A percentile compares a stretch with the other conserved stretches of the same genome.
Conservation (phyloP, 2,888 invertebrate genomes). For the Yponomeuta plumbellus region DNA sequence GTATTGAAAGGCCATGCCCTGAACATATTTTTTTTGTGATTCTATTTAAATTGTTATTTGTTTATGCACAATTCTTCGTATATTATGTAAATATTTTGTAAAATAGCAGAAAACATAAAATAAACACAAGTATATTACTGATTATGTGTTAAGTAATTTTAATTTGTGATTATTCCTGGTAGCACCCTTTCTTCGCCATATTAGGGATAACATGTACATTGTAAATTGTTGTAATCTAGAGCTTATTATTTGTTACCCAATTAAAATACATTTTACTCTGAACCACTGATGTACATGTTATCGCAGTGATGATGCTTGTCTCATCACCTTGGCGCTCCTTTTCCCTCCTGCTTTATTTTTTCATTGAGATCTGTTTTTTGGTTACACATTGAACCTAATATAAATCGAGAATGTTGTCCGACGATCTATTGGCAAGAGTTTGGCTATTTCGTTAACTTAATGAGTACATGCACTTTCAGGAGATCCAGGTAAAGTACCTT, state of each 20-base stretch:
- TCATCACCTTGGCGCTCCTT: slow-evolving; percentile 58
- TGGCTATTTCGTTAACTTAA: neutral
- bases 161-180: slow-evolving; percentile 77
- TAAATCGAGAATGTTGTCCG: neutral
- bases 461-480: neutral
- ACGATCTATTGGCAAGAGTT: neutral
- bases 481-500: neutral
- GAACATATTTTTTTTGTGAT: slow-evolving; percentile 72
- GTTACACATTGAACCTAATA: neutral
- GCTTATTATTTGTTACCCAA: neutral
- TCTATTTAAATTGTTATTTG: slow-evolving; percentile 77
- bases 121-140: slow-evolving; percentile 78
- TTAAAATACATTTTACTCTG: neutral
- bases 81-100: slow-evolving; percentile 78
- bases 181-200: slow-evolving; percentile 75
- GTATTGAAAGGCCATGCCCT: slow-evolving; percentile 69
- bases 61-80: slow-evolving; percentile 78
- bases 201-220: slow-evolving; percentile 74
- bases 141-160: slow-evolving; percentile 74
- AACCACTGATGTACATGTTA: slow-evolving; percentile 60
- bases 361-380: slow-evolving; percentile 5
- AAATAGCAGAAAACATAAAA: slow-evolving; percentile 75
- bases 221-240: slow-evolving; percentile 23
- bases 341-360: slow-evolving; percentile 33
- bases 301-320: slow-evolving; percentile 46